phyloP scores from a whole-genome alignment of 2,113 vertebrate species.

The Plecturocebus donacophilus region DNA sequence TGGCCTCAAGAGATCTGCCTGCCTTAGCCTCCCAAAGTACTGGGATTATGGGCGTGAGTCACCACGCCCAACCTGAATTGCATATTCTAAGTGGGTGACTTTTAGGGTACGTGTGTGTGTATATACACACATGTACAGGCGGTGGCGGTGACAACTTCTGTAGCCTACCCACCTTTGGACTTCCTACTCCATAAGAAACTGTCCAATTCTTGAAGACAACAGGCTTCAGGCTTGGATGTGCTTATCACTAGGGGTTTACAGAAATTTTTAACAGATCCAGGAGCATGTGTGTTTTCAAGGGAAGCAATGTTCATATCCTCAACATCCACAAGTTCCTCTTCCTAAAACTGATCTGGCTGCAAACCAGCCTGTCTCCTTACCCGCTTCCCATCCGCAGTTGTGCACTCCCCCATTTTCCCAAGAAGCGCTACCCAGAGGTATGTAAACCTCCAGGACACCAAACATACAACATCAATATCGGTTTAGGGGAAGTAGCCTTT shows the following conservation, averaged over 20 bases:
- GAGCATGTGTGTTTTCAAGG: background rate
- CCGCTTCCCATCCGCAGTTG: background rate
- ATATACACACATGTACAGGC: background rate
- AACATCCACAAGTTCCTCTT: background rate
- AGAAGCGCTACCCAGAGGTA: background rate
- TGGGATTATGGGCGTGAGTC: background rate
- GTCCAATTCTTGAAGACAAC: background rate
- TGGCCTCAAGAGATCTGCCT: background rate
- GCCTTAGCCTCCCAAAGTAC: background rate
- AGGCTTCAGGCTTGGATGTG: background rate
- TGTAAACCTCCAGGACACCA: background rate
- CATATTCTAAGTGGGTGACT: background rate
- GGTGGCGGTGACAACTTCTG: background rate
- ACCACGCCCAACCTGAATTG: background rate
- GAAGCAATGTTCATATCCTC: background rate
- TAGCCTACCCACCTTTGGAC: background rate
- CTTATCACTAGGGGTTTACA: background rate
- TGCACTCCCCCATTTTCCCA: background rate
- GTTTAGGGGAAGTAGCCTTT: background rate
- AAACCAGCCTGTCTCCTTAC: background rate
- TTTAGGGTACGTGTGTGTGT: background rate
- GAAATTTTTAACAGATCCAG: background rate
- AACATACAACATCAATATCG: background rate
- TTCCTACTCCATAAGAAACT: background rate
- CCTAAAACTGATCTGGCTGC: background rate